Evolutionary conservation across 2,888 invertebrate species (phyloP).

Genomic region (Lottia scabra): DNA sequence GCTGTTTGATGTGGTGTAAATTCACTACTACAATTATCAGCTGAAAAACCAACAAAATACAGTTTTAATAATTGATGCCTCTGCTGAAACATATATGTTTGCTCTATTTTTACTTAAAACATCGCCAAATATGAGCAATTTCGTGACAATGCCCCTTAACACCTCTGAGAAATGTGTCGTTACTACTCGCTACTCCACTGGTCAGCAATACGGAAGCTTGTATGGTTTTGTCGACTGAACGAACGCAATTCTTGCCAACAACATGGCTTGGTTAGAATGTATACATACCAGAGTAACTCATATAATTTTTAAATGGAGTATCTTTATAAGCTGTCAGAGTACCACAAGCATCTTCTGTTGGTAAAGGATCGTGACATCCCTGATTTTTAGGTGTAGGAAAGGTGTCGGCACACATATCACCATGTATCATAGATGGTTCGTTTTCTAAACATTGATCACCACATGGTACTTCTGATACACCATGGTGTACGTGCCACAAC

Average conservation of each 20-base stretch:
- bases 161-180: too few species aligned
- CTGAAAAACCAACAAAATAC: conserved; percentile 34
- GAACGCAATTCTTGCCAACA: too few species aligned
- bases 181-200: too few species aligned
- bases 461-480: conserved; percentile 61
- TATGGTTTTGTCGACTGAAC: too few species aligned
- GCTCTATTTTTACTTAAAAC: too few species aligned
- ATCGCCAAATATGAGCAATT: too few species aligned
- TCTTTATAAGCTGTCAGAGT: conserved; percentile 36
- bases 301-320: conserved; percentile 63
- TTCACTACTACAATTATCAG: conserved; percentile 56
- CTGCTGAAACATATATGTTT: too few species aligned
- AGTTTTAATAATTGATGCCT: not conserved
- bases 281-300: conserved; percentile 60
- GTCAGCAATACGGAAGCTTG: too few species aligned
- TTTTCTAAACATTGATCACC: conserved; percentile 59
- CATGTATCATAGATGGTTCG: conserved; percentile 56
- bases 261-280: too few species aligned
- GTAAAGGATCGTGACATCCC: conserved; percentile 53
- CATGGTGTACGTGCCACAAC: conserved; percentile 66
- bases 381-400: conserved; percentile 57
- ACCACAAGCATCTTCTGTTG: conserved; percentile 39
- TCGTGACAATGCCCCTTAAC: too few species aligned
- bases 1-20: conserved; percentile 65
- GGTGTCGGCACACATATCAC: conserved; percentile 66